phyloP scores from a whole-genome alignment of 2,113 vertebrate species.

The Antechinus stuartii region DNA sequence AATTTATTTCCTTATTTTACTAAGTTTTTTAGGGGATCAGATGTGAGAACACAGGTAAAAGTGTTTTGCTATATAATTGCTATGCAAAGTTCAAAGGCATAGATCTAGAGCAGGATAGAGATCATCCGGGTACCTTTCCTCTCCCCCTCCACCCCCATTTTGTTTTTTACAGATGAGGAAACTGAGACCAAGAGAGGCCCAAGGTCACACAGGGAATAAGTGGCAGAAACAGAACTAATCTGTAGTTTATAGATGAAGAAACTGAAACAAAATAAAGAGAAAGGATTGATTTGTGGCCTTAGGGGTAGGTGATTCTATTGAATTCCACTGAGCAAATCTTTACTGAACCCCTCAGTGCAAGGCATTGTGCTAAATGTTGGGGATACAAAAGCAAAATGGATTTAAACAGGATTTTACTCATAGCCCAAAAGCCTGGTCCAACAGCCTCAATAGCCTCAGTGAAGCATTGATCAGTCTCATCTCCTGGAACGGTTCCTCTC shows the following conservation, averaged over 20 bases:
- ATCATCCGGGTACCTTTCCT: not conserved
- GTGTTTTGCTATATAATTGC: not conserved
- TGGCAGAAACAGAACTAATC: not conserved
- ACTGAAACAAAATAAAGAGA: not conserved
- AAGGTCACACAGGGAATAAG: not conserved
- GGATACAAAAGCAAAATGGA: not conserved
- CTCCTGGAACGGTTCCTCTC: not conserved
- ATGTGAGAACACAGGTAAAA: not conserved
- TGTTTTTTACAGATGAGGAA: not conserved
- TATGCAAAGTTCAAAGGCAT: not conserved
- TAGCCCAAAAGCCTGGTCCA: not conserved
- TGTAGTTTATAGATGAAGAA: not conserved
- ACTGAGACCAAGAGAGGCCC: not conserved
- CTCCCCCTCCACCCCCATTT: too few species aligned
- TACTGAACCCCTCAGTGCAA: not conserved
- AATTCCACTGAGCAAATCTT: not conserved
- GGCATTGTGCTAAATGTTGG: not conserved
- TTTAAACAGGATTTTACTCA: not conserved
- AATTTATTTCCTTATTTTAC: not conserved
- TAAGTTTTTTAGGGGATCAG: not conserved
- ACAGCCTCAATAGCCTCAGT: not conserved
- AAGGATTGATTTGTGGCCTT: not conserved
- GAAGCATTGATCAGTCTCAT: not conserved
- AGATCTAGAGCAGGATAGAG: not conserved
- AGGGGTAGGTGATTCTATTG: not conserved